Evolutionary conservation across 2,113 vertebrate species (phyloP).

Genomic region (Crypturellus undulatus): DNA sequence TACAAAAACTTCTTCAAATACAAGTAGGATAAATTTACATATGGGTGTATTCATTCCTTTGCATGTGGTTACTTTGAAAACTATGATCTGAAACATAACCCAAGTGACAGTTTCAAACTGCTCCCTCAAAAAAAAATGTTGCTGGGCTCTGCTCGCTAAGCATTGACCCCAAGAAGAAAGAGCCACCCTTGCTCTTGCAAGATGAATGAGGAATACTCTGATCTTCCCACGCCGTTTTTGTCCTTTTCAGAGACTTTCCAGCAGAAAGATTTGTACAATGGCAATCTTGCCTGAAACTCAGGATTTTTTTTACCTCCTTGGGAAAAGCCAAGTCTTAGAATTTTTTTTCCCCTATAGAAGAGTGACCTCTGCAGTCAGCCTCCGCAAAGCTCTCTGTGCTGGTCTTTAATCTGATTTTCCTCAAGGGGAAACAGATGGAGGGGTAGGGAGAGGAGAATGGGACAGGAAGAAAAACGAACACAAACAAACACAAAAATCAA

Average conservation of each 20-base stretch:
- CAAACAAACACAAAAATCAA: background rate
- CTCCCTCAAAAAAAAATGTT: too few relatives aligned
- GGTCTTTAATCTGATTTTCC: background rate
- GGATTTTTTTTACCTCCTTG: background rate
- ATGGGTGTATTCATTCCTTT: background rate
- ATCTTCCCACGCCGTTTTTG: slow-evolving; percentile 46
- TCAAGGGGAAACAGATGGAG: background rate
- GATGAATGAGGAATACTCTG: slow-evolving; percentile 6
- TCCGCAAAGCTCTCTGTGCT: background rate
- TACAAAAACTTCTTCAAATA: background rate
- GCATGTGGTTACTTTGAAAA: background rate
- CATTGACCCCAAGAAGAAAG: background rate
- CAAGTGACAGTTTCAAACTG: background rate
- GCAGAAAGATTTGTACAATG: slow-evolving; percentile 23
- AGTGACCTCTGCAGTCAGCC: slow-evolving; percentile 46
- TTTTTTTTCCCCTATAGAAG: background rate
- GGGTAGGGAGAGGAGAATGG: background rate
- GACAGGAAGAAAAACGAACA: background rate
- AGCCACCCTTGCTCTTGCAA: background rate
- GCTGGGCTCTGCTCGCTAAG: background rate
- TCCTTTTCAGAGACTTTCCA: slow-evolving; percentile 47
- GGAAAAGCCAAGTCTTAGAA: background rate
- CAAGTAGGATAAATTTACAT: background rate
- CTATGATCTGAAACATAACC: background rate
- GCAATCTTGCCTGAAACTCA: slow-evolving; percentile 9